Evolutionary conservation across 1,140 invertebrate genomes (phyloP).

Genomic region (Drosophila azteca): DNA sequence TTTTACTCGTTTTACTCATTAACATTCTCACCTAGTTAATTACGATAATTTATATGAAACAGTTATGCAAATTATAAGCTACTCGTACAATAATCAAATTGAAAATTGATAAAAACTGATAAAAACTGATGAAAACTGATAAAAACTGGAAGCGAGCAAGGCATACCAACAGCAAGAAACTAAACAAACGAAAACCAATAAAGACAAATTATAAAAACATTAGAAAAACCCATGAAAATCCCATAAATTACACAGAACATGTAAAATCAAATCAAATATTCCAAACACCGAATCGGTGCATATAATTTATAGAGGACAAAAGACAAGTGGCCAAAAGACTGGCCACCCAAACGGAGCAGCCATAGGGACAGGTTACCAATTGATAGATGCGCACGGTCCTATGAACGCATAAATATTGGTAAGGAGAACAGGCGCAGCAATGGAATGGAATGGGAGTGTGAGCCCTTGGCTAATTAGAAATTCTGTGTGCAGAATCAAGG

Average conservation of each 20-base stretch:
- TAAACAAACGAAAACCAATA: slow-evolving; percentile 57
- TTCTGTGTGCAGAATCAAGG: slow-evolving; percentile 68
- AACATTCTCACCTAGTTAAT: slow-evolving; percentile 59
- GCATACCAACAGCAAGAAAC: slow-evolving; percentile 43
- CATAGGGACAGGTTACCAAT: slow-evolving; percentile 43
- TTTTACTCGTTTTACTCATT: slow-evolving; percentile 32
- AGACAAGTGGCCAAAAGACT: slow-evolving; percentile 37
- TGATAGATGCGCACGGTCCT: slow-evolving; percentile 64
- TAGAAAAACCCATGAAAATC: slow-evolving; percentile 28
- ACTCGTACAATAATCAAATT: slow-evolving; percentile 45
- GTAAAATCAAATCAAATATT: slow-evolving; percentile 61
- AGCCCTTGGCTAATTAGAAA: slow-evolving; percentile 62
- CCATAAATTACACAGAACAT: slow-evolving; percentile 57
- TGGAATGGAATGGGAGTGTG: neutral
- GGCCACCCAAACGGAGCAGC: slow-evolving; percentile 66
- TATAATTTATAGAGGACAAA: slow-evolving; percentile 74
- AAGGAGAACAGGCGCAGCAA: slow-evolving; percentile 8
- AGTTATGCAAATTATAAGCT: slow-evolving; percentile 60
- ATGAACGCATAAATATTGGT: slow-evolving; percentile 70
- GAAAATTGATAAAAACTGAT: slow-evolving; percentile 22
- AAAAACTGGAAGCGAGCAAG: slow-evolving; percentile 48
- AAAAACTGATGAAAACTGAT: too few relatives aligned
- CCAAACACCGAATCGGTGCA: slow-evolving; percentile 41
- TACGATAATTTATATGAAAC: slow-evolving; percentile 65
- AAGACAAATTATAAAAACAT: slow-evolving; percentile 70